Evolutionary conservation across 1,140 invertebrate species (phyloP).

Genomic region (Sycophila sp.): DNA sequence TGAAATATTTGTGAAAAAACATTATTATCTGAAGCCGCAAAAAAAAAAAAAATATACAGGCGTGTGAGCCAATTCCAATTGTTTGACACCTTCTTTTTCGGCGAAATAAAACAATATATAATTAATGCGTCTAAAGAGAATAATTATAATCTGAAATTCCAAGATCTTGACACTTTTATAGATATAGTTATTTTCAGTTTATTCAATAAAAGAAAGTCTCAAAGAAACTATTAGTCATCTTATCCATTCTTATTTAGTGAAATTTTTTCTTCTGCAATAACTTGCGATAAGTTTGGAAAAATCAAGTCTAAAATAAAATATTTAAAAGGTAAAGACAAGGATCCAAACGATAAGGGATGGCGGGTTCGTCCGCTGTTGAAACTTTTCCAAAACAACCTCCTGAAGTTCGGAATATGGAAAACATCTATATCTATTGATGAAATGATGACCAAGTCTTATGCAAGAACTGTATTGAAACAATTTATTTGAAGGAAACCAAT

Average conservation of each 20-base stretch:
- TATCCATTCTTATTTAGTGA: conserved; percentile 27
- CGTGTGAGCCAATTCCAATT: not conserved
- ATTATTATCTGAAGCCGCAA: too few species aligned
- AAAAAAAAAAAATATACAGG: not conserved
- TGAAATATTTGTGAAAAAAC: too few species aligned
- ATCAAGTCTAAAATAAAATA: too few species aligned
- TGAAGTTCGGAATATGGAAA: too few species aligned
- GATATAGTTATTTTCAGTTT: not conserved
- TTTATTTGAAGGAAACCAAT: too few species aligned
- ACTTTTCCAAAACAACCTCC: too few species aligned
- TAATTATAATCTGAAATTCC: not conserved
- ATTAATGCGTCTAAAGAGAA: too few species aligned
- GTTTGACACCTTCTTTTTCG: not conserved
- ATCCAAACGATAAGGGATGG: too few species aligned
- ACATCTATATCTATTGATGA: too few species aligned
- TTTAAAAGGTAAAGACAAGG: conserved; percentile 23
- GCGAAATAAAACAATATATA: not conserved
- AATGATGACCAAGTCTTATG: too few species aligned
- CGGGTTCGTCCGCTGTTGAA: too few species aligned
- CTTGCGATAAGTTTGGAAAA: conserved; percentile 26
- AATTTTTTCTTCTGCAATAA: conserved; percentile 27
- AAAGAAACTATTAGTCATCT: conserved; percentile 37
- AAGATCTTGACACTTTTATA: not conserved
- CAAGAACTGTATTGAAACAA: too few species aligned
- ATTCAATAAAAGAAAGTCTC: conserved; percentile 35